Conservation (phyloP, 2,113 vertebrate species). For the Phalacrocorax carbo region DNA sequence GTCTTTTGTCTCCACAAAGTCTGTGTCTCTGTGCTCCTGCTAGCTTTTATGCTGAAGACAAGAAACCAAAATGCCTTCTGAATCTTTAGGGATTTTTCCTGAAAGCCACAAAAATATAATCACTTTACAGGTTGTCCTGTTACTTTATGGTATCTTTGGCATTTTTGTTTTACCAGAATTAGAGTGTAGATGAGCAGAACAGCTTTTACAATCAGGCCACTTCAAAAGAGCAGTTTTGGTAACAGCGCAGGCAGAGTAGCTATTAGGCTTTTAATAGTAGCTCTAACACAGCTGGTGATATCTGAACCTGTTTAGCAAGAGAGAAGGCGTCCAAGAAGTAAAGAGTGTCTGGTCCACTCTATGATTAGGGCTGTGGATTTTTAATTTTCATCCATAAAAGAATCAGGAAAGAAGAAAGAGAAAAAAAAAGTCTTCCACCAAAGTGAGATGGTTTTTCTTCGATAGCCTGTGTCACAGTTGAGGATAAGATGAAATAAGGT, state of each 20-base stretch:
- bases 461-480: background rate
- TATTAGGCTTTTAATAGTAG: background rate
- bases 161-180: constrained; percentile 29
- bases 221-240: background rate
- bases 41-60: background rate
- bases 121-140: background rate
- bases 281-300: background rate
- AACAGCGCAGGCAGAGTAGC: background rate
- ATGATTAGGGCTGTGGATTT: background rate
- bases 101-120: background rate
- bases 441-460: background rate
- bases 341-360: background rate
- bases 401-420: background rate
- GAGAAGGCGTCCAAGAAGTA: background rate
- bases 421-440: background rate
- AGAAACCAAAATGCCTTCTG: background rate
- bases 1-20: background rate
- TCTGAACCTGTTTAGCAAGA: background rate
- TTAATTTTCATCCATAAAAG: background rate
- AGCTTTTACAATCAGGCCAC: background rate
- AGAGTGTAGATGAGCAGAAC: background rate
- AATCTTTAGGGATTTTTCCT: background rate
- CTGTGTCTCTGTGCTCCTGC: background rate
- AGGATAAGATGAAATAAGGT: background rate
- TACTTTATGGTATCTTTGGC: background rate